Base-by-base conservation (phyloP, 2,888 invertebrate species). In the Amiota minor region DNA sequence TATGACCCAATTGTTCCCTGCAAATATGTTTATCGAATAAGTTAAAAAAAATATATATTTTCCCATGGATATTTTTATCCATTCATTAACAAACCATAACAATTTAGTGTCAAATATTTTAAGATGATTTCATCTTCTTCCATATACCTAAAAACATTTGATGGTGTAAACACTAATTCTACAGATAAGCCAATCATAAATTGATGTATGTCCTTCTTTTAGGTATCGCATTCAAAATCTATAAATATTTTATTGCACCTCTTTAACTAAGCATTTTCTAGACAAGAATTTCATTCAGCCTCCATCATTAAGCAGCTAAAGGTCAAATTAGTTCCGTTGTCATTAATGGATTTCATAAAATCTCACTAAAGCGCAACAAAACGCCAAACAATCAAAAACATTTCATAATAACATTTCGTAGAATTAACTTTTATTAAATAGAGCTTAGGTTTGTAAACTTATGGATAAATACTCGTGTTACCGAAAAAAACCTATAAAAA, bases 351-450 rank as follows among this genome's bases (percentile, higher is more conserved):
- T 59, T 16, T 59, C 18, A 16, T 20, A 59, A 35, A 35, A 59
- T 59, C 59, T 20, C 16, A 59, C 18, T 59, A 9, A 56, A 20
- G 20, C 20, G 59, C 59, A 59, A 59, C 16, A 59, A 16, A 61
- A 10, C 12, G 20, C 2, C n/a, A 50, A n/a, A 14, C n/a, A 50
- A 35, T 53, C 53, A 46, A 12, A 69, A 11, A 68, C 62, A 35
- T 35, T 35, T 35, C n/a, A 64, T 47, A 47, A 3, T 64, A 11
- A 62, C 49, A 68, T 56, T 45, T 23, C 46, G 10, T 50, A 12
- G 50, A 49, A 18, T 47, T n/a, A 45, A 65, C 53, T 18, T 20
- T 55, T 53, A 16, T 23, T 23, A 68, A 49, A 50, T 68, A 53
- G 53, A 53, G 14, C 35, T 35, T 11, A 59, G 59, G 9, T 20